A percentile compares a stretch with the other conserved stretches of the same genome.
Evolutionary conservation across 2,113 vertebrate species (phyloP).

Genomic region (Phyllostomus hastatus): DNA sequence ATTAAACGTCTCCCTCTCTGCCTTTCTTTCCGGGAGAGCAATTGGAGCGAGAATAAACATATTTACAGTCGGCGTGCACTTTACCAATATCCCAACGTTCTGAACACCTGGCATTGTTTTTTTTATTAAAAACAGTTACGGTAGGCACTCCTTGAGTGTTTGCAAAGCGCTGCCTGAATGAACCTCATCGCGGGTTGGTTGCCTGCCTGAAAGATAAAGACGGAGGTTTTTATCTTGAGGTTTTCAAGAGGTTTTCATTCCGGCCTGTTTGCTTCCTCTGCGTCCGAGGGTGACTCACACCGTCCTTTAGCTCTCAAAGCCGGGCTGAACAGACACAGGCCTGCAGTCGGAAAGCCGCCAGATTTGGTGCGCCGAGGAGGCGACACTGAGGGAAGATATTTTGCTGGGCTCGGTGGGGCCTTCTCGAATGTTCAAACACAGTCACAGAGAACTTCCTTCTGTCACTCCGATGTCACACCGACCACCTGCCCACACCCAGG

Average conservation of each 20-base stretch:
- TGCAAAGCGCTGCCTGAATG: not conserved
- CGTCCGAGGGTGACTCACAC: not conserved
- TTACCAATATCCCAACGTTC: slow-evolving; percentile 28
- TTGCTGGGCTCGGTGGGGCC: not conserved
- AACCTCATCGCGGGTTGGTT: not conserved
- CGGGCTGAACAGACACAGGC: not conserved
- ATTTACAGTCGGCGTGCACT: slow-evolving; percentile 27
- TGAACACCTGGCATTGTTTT: slow-evolving; percentile 18
- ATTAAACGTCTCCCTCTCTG: not conserved
- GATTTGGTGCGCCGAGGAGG: not conserved
- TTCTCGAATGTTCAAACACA: not conserved
- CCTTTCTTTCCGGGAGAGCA: not conserved
- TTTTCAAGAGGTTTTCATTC: not conserved
- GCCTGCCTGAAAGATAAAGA: slow-evolving; percentile 19
- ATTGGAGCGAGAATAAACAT: not conserved
- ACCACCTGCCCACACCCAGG: not conserved
- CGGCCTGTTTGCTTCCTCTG: not conserved
- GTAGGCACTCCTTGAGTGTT: slow-evolving; percentile 8
- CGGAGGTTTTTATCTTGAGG: not conserved
- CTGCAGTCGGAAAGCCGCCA: not conserved
- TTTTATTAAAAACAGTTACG: slow-evolving; percentile 43
- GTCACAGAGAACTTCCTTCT: not conserved
- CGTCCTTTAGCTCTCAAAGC: not conserved
- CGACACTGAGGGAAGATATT: not conserved
- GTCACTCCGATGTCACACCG: not conserved